Evolutionary conservation across 2,888 invertebrate genomes (phyloP), one percentile per base, ranked within the genome.

Genomic region (Steinernema hermaphroditum): DNA sequence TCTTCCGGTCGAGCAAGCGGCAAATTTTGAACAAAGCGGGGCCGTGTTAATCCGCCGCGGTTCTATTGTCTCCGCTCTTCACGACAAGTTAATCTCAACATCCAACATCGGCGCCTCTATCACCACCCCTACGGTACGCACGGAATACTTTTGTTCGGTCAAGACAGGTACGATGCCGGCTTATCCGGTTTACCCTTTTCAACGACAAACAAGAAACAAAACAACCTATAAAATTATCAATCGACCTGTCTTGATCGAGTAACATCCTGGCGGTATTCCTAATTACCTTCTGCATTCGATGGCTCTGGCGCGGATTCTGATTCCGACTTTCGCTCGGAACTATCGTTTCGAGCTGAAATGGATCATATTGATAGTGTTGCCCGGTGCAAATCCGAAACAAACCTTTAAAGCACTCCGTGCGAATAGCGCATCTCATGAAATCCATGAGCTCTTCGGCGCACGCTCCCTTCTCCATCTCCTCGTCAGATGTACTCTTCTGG

Each of bases 361-460:
- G 1, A 8, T 16, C 46, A 9, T 46, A 29, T 32, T 62, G 4
- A 46, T 16, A 46, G 8, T 41, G 16, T 41, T 12, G 43, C 43
- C 16, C 8, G 43, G 16, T 19, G 46, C 8, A 57, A 32, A 57
- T 12, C 8, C 22, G 16, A 1, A 8, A 41, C 70, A 29, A 24
- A 82, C 83, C 76, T 74, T 82, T 80, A 74, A 84, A 84, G 62
- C 85, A 85, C 50, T 82, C 77, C 2, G 85, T 84, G 49, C 78
- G 50, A 76, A 84, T 80, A 12, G 81, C 83, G 74, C 85, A 85
- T 69, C 81, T 79, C 84, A 85, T 83, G 74, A 85, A 85, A 4
- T 74, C 72, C 77, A 84, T 79, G 72, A 85, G 79, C 72, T 85
- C 81, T 46, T 84, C 82, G 2, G 81, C 82, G 49, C 85, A 85